Evolutionary conservation across 2,888 invertebrate genomes (phyloP).

Genomic region (Caenorhabditis sp.): DNA sequence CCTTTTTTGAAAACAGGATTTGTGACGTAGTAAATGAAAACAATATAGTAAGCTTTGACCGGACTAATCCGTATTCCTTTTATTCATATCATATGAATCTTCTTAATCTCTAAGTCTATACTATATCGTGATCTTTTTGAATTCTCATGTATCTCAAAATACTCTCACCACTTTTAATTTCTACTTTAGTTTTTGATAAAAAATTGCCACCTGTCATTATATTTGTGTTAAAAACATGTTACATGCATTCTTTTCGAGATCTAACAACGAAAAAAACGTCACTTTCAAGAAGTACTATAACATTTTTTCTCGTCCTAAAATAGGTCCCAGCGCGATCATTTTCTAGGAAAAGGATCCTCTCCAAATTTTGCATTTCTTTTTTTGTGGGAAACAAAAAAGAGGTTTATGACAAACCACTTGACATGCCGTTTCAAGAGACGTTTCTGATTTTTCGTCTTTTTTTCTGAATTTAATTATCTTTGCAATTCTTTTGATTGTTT

Average conservation of each 20-base stretch:
- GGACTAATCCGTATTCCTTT: too few relatives aligned
- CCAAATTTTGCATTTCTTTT: not conserved
- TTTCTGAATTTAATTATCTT: slow-evolving; percentile 5
- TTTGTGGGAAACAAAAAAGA: not conserved
- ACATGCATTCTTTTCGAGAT: not conserved
- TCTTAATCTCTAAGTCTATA: too few relatives aligned
- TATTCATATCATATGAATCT: too few relatives aligned
- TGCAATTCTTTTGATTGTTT: slow-evolving; percentile 2
- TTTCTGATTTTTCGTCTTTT: slow-evolving; percentile 5
- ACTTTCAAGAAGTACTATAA: not conserved
- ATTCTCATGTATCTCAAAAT: too few relatives aligned
- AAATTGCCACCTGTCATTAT: too few relatives aligned
- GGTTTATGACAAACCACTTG: slow-evolving; percentile 25
- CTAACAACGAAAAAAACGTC: not conserved
- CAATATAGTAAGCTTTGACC: too few relatives aligned
- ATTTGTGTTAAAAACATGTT: too few relatives aligned
- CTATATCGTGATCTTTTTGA: too few relatives aligned
- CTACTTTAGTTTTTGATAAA: too few relatives aligned
- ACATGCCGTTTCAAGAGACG: slow-evolving; percentile 27
- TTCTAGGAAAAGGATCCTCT: not conserved
- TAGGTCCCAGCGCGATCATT: not conserved
- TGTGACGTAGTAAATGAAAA: too few relatives aligned
- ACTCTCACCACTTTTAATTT: too few relatives aligned
- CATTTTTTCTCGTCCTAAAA: not conserved
- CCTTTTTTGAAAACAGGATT: too few relatives aligned